Conservation (phyloP, 2,113 vertebrate genomes). For the Patagioenas fasciata region DNA sequence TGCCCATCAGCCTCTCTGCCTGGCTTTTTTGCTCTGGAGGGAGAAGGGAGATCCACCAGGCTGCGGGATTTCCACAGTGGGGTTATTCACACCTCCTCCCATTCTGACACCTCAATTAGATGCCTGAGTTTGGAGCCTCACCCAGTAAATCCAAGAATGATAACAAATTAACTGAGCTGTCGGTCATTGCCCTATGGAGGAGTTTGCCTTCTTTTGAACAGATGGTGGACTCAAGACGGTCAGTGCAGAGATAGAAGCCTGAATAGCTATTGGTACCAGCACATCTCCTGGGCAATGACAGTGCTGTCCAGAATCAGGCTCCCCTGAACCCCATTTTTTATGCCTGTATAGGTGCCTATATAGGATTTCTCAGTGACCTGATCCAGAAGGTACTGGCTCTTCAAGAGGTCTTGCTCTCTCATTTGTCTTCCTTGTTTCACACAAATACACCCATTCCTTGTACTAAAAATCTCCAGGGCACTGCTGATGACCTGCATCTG, state of each 20-base stretch:
- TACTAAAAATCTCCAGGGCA: neutral
- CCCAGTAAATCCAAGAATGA: neutral
- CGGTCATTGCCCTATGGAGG: neutral
- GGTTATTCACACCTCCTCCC: neutral
- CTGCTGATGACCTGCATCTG: neutral
- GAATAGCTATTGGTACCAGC: neutral
- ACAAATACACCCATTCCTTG: neutral
- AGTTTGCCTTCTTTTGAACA: neutral
- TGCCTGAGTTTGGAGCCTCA: neutral
- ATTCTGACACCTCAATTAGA: neutral
- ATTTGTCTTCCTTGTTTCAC: neutral
- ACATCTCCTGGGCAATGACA: neutral
- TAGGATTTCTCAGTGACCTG: neutral
- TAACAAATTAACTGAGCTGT: neutral
- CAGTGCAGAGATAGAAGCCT: neutral
- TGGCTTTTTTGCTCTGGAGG: neutral
- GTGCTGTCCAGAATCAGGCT: neutral
- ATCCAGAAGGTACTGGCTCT: neutral
- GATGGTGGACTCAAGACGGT: neutral
- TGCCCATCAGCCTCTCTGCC: fast-evolving
- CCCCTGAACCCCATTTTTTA: neutral
- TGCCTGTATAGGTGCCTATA: neutral
- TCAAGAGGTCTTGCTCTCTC: neutral
- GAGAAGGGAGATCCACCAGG: neutral
- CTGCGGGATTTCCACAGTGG: neutral